Percentiles rank a stretch among this genome's conserved stretches.
Conservation (phyloP, 2,797 vertebrate species). For the Melanotaenia maccullochi region DNA sequence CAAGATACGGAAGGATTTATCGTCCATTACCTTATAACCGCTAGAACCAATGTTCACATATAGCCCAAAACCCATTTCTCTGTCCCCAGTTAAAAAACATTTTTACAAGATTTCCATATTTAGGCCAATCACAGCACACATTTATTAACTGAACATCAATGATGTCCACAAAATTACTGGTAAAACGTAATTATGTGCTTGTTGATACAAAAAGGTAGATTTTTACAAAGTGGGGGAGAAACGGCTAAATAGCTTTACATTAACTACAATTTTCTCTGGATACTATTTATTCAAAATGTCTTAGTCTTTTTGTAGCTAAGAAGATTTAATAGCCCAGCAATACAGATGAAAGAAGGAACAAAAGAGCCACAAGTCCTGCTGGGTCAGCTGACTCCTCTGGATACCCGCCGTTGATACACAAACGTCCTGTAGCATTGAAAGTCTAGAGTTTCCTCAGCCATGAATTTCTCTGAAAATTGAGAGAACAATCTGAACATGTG, state of each 20-base stretch:
- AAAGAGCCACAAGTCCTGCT: background rate
- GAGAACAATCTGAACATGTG: conserved; percentile 46
- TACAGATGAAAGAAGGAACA: background rate
- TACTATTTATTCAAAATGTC: too few species aligned
- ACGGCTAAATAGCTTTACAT: conserved; percentile 1
- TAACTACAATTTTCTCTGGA: background rate
- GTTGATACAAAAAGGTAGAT: conserved; percentile 23
- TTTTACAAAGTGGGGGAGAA: conserved; percentile 37
- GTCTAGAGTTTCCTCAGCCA: conserved; percentile 16
- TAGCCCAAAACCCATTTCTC: conserved; percentile 51
- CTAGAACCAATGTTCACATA: conserved; percentile 42
- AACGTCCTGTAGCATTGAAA: conserved; percentile 7
- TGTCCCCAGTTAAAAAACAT: conserved; percentile 45
- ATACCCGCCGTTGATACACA: conserved; percentile 19
- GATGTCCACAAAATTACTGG: conserved; percentile 28
- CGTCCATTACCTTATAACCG: conserved; percentile 58
- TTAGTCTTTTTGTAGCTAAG: too few species aligned
- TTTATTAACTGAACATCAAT: conserved; percentile 62
- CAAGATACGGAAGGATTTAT: conserved; percentile 49
- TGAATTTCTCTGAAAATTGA: conserved; percentile 28
- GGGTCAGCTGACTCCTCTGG: conserved; percentile 1
- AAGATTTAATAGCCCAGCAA: background rate
- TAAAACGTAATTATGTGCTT: conserved; percentile 36
- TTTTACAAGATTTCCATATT: conserved; percentile 61
- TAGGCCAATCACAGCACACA: conserved; percentile 47